Conservation (phyloP, 2,113 vertebrate species). For the Callaeas wilsoni region DNA sequence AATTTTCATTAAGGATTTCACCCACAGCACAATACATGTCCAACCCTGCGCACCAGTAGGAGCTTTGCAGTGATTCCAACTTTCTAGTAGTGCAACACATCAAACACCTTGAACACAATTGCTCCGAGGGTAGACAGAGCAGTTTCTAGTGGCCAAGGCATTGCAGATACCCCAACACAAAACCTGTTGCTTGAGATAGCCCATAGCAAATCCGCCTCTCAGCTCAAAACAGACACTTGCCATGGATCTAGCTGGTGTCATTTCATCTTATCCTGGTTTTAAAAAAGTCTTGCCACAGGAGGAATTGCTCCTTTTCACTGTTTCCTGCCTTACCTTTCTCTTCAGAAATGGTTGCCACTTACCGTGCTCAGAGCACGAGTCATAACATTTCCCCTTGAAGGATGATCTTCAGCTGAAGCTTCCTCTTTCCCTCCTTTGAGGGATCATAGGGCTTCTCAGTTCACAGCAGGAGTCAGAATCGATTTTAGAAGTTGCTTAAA, state of each 20-base stretch:
- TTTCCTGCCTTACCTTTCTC: not conserved
- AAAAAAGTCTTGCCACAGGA: not conserved
- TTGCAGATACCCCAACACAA: not conserved
- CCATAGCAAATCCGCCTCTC: not conserved
- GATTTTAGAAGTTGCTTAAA: not conserved
- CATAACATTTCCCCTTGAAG: not conserved
- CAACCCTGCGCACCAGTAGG: not conserved
- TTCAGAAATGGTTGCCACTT: not conserved
- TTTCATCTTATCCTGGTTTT: not conserved
- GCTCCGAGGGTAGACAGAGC: not conserved
- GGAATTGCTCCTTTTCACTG: not conserved
- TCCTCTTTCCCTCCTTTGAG: not conserved
- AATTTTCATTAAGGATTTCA: not conserved
- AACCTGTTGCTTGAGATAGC: rapidly evolving
- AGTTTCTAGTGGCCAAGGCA: not conserved
- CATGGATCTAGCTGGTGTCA: not conserved
- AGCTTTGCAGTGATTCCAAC: not conserved
- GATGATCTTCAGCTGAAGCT: not conserved
- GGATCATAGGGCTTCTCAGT: not conserved
- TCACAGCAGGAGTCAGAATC: not conserved
- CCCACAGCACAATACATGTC: not conserved
- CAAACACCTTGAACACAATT: not conserved
- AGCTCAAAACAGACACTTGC: not conserved
- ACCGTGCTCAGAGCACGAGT: rapidly evolving
- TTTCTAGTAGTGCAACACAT: not conserved